These are phyloP conservation scores for Piaya cayana DNA, from an alignment of 2,113 vertebrate species.

Conservation along the genomic window DNA sequence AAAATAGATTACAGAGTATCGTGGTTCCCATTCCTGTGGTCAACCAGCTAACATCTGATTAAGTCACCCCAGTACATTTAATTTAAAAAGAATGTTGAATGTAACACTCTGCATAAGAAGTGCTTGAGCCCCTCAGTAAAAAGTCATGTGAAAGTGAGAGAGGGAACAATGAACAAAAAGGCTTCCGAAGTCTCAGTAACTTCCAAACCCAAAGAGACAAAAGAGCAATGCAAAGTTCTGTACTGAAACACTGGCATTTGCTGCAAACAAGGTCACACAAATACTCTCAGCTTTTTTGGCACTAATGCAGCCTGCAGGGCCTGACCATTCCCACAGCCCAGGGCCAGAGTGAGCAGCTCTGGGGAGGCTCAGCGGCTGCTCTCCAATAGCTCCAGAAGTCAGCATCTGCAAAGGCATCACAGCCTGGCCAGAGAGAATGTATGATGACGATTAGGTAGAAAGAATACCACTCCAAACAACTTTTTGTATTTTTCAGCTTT, in stretches of 20 bases:
- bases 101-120: slow-evolving; percentile 42
- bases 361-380: neutral
- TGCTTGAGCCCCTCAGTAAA: neutral
- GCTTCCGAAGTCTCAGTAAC: neutral
- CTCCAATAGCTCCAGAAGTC: neutral
- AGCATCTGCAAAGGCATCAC: neutral
- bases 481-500: neutral
- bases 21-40: slow-evolving; percentile 59
- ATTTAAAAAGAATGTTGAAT: slow-evolving; percentile 55
- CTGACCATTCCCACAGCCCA: neutral
- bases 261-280: neutral
- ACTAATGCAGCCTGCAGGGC: neutral
- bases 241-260: neutral
- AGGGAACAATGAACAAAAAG: slow-evolving; percentile 28
- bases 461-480: neutral
- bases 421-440: neutral
- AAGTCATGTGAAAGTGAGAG: slow-evolving; percentile 47
- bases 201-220: neutral
- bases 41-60: slow-evolving; percentile 49
- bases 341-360: neutral
- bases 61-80: slow-evolving; percentile 47
- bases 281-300: neutral
- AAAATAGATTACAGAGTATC: slow-evolving; percentile 45
- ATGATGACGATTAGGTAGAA: neutral
- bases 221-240: neutral